These are phyloP conservation scores for Sula dactylatra DNA, from an alignment of 2,113 vertebrate species.

Conservation along the genomic window DNA sequence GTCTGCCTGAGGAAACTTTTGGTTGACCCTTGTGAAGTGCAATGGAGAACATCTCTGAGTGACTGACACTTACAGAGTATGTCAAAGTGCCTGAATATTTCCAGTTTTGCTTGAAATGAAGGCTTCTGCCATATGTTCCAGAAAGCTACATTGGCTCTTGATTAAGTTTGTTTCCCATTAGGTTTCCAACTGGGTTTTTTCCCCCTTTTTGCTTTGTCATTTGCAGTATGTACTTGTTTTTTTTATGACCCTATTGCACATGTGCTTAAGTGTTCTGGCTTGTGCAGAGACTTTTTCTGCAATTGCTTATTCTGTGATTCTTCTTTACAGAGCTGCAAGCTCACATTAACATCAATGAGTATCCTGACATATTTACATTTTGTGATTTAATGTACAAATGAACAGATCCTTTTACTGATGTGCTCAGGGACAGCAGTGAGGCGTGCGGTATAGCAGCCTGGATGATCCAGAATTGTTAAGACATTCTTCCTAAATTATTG, in stretches of 20 bases:
- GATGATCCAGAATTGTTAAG: conserved; percentile 27
- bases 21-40: background rate
- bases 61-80: background rate
- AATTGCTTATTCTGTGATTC: background rate
- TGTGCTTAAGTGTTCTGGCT: background rate
- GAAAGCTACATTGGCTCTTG: background rate
- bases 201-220: background rate
- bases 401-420: background rate
- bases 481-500: conserved; percentile 28
- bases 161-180: conserved; percentile 17
- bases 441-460: background rate
- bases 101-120: background rate
- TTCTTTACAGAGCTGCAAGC: conserved; percentile 16
- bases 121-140: background rate
- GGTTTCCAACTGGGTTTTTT: background rate
- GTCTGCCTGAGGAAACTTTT: background rate
- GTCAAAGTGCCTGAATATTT: background rate
- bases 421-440: background rate
- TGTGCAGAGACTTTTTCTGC: background rate
- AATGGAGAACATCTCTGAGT: background rate
- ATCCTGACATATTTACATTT: conserved; percentile 1
- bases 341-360: background rate
- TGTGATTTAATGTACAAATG: background rate
- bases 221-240: background rate
- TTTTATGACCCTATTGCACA: background rate